Evolutionary conservation across 2,888 invertebrate species (phyloP).

Genomic region (Rhingia campestris): DNA sequence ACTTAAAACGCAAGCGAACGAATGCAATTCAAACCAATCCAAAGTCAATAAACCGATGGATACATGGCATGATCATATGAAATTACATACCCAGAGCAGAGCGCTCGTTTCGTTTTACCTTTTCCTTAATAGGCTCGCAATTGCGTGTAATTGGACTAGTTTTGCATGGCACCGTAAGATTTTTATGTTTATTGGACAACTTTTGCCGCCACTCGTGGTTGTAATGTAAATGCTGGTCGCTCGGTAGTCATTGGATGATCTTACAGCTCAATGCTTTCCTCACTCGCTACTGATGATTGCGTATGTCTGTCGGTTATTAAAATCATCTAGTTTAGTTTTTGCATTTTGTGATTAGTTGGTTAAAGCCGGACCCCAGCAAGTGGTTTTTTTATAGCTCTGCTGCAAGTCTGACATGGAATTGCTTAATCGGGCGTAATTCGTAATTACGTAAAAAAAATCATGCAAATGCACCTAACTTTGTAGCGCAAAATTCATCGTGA

Average conservation of each 20-base stretch:
- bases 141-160: slow-evolving; percentile 73
- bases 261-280: slow-evolving; percentile 45
- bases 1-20: slow-evolving; percentile 52
- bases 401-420: slow-evolving; percentile 30
- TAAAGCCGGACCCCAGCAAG: slow-evolving; percentile 3
- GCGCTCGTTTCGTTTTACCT: slow-evolving; percentile 52
- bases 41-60: slow-evolving; percentile 69
- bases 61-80: slow-evolving; percentile 59
- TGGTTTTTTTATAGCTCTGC: slow-evolving; percentile 55
- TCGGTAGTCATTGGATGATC: slow-evolving; percentile 53
- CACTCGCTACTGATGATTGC: slow-evolving; percentile 24
- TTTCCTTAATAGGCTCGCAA: slow-evolving; percentile 69
- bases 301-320: slow-evolving; percentile 50
- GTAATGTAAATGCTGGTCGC: slow-evolving; percentile 46
- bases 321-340: slow-evolving; percentile 47
- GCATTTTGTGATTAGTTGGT: slow-evolving; percentile 13
- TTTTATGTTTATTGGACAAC: slow-evolving; percentile 70
- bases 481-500: too few relatives aligned
- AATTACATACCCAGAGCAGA: slow-evolving; percentile 63
- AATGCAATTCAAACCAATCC: slow-evolving; percentile 59
- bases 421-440: slow-evolving; percentile 30
- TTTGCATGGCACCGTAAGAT: slow-evolving; percentile 70
- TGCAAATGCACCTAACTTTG: too few relatives aligned
- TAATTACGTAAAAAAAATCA: slow-evolving; percentile 9
- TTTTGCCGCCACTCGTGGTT: slow-evolving; percentile 46